phyloP scores from a whole-genome alignment of 2,888 invertebrate species.

The Ormyrus thymus region DNA sequence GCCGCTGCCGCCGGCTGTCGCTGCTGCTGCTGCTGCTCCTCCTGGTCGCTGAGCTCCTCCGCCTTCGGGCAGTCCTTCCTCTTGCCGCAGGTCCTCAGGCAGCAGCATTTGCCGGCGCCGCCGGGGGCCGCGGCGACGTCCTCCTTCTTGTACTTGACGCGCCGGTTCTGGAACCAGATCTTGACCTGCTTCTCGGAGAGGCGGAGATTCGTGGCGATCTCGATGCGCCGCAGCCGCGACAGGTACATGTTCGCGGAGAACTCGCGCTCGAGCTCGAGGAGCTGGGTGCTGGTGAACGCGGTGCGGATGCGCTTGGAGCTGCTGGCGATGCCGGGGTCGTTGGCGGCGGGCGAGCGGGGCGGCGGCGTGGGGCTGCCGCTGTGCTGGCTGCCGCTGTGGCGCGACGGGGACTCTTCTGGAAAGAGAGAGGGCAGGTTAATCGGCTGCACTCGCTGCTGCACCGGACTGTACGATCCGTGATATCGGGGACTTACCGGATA shows the following conservation, averaged over 20 bases:
- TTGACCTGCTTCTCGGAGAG: constrained; percentile 96
- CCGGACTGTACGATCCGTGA: too few relatives aligned
- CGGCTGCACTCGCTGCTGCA: too few relatives aligned
- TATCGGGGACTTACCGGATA: constrained; percentile 63
- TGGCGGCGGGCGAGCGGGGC: constrained; percentile 73
- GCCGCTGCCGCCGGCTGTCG: not conserved
- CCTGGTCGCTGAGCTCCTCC: constrained; percentile 43
- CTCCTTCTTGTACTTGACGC: constrained; percentile 95
- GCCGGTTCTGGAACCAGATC: constrained; percentile 95
- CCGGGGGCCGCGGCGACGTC: constrained; percentile 77
- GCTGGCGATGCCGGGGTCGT: constrained; percentile 67
- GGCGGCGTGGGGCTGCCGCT: constrained; percentile 71
- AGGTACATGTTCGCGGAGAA: constrained; percentile 94
- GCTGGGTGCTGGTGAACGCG: constrained; percentile 92
- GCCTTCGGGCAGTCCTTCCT: constrained; percentile 62
- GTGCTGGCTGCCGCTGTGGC: constrained; percentile 68
- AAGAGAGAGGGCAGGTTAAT: constrained; percentile 13
- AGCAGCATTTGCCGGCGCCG: constrained; percentile 74
- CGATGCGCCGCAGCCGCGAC: constrained; percentile 90
- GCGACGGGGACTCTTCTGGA: constrained; percentile 75
- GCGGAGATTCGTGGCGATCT: constrained; percentile 91
- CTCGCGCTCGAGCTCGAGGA: constrained; percentile 87
- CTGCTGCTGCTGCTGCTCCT: constrained; percentile 9
- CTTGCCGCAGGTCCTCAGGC: constrained; percentile 75
- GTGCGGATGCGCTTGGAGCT: constrained; percentile 93